Percentiles rank a stretch among this genome's conserved stretches.
These are phyloP conservation scores for Cariama cristata DNA, from an alignment of 2,113 vertebrate species.

Conservation along the genomic window DNA sequence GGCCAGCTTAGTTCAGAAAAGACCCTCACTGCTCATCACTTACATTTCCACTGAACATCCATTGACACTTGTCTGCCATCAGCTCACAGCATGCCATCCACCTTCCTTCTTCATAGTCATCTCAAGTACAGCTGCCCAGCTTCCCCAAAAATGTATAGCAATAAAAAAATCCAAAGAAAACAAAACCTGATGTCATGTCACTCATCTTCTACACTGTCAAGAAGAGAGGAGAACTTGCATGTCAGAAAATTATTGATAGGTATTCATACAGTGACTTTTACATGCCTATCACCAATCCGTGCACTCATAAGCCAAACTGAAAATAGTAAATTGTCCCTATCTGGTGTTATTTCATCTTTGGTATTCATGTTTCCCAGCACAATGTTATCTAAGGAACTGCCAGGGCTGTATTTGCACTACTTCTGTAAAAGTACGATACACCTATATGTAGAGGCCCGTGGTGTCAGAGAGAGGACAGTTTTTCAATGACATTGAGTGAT, in stretches of 20 bases:
- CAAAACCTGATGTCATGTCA: neutral
- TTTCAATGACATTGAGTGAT: neutral
- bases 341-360: neutral
- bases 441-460: neutral
- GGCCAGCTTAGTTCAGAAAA: constrained; percentile 15
- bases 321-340: neutral
- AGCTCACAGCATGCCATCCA: neutral
- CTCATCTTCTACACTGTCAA: neutral
- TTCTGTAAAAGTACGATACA: neutral
- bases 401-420: neutral
- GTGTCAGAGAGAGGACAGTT: neutral
- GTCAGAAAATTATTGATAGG: neutral
- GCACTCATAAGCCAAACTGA: neutral
- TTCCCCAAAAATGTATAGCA: neutral
- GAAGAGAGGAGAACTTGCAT: neutral
- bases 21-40: neutral
- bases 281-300: neutral
- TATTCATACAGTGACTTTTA: neutral
- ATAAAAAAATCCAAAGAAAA: neutral
- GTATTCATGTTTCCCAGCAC: neutral
- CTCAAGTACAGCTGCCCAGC: neutral
- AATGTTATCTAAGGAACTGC: neutral
- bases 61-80: neutral
- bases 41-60: neutral
- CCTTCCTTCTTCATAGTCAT: neutral